Evolutionary conservation across 2,113 vertebrate genomes (phyloP), one percentile per base, ranked within the genome.

Genomic region (Rhinopomastus cyanomelas): DNA sequence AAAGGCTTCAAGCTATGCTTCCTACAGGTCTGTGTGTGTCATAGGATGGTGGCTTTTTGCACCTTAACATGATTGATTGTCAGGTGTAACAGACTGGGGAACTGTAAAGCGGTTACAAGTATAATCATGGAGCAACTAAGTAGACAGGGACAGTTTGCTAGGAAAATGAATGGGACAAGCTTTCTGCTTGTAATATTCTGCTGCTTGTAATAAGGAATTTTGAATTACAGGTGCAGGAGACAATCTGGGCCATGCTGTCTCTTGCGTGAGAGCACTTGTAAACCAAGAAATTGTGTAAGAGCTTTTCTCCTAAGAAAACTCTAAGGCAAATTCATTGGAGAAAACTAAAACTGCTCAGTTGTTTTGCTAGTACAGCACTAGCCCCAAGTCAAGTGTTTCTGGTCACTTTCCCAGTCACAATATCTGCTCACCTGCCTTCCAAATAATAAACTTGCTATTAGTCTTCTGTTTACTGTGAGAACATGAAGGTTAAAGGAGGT

Each of bases 1-100:
- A 85, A 91, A 85, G 48, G n/a, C 56, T 81, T 61, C 69, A 67
- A 90, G 66, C 36, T 75, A 14, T 59, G 64, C 72, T 96, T 87
- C 62, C 80, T 88, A 67, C 48, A 76, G 68, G 53, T 77, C 52
- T 34, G 39, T 67, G 2, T 59, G 61, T 73, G 81, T 51, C 66
- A 48, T 15, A 29, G 57, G 53, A 60, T 79, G 42, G 69, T 76
- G 74, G 74, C 53, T 88, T 68, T 67, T 64, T 59, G 55, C 66
- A 51, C 49, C 83, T 72, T 27, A 27, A 75, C 68, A 56, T 8
- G 14, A 72, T 81, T 51, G 75, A 86, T 52, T 74, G 56, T 46
- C 25, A 51, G 65, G 36, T 79, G 71, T 82, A 66, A 61, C 72
- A 74, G 88, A 18, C 53, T 57, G 62, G 17, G 75, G 86, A 93